Base-by-base conservation (phyloP, 2,797 vertebrate species). In the Chrosomus eos region DNA sequence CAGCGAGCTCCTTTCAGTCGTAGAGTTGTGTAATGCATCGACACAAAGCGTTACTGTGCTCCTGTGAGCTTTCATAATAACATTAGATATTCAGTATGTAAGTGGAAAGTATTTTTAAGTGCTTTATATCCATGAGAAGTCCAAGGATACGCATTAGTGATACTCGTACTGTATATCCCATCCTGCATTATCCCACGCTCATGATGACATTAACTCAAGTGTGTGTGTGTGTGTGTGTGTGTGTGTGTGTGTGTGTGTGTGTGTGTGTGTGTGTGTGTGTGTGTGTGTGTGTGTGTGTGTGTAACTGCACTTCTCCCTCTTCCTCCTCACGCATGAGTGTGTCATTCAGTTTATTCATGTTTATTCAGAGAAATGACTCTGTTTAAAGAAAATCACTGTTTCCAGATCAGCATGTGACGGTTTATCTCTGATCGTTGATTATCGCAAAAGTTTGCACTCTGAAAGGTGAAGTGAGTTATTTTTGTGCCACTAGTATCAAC, bases 1-100 rank as follows among this genome's bases (percentile, higher is more conserved):
- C 60, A 81, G 16, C 6, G 7, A 64, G 26, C 18, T 53, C 28
- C 38, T 43, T 36, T 73, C 60, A n/a, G 21, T 68, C 43, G 51
- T 16, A 31, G 51, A 72, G 80, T 82, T 83, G 76, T 6, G 5
- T 77, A 77, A 83, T 19, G 23, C 78, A 58, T 26, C 9, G 5
- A 58, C 68, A 53, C 8, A 5, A 51, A 38, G 8, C 43, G 3
- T 53, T 13, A 26, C 28, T 53, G 7, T 10, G 21, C 43, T 75
- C 40, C 31, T 66, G 21, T 28, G 23, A 66, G 60, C 60, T 48
- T 28, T n/a, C 45, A 33, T 45, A 36, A 62, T 33, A 9, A 18
- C 3, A 83, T 40, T 1, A 40, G 72, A 23, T 31, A 23, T 53
- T 16, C 23, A 8, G 19, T 31, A 2, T 76, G 45, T 53, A 51